Conservation (phyloP, 1,140 invertebrate species). For the Reticulitermes speratus region DNA sequence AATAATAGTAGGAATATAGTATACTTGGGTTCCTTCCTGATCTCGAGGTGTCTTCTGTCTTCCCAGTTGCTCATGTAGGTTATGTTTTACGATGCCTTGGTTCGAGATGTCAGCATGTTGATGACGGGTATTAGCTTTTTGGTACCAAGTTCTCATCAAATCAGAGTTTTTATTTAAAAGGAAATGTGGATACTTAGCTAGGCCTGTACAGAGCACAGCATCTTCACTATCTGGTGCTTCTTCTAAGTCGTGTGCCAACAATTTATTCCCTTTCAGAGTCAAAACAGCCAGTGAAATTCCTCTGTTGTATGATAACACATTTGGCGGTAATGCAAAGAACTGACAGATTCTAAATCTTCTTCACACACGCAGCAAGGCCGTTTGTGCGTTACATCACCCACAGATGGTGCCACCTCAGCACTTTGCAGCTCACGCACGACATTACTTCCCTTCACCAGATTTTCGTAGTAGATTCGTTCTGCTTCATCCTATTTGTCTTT, state of each 20-base stretch:
- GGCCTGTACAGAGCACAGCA: background rate
- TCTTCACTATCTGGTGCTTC: background rate
- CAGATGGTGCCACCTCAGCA: constrained; percentile 24
- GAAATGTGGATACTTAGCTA: background rate
- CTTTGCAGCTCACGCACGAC: no score
- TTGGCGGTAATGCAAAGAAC: constrained; percentile 32
- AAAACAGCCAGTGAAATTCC: constrained; percentile 35
- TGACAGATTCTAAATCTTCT: background rate
- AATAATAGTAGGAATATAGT: no score
- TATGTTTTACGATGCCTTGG: no score
- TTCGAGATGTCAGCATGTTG: no score
- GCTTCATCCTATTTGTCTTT: no score
- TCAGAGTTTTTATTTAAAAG: background rate
- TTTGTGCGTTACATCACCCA: background rate
- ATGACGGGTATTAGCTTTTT: no score
- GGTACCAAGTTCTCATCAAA: no score
- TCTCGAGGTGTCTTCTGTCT: no score
- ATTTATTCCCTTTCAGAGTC: constrained; percentile 21
- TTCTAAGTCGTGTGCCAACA: background rate
- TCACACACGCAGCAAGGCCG: constrained; percentile 31
- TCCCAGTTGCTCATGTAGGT: no score
- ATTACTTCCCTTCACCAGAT: no score
- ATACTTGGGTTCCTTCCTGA: no score
- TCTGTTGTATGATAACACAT: constrained; percentile 35
- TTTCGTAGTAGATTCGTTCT: no score